phyloP scores from a whole-genome alignment of 2,888 invertebrate species.

The Idaea dimidiata region DNA sequence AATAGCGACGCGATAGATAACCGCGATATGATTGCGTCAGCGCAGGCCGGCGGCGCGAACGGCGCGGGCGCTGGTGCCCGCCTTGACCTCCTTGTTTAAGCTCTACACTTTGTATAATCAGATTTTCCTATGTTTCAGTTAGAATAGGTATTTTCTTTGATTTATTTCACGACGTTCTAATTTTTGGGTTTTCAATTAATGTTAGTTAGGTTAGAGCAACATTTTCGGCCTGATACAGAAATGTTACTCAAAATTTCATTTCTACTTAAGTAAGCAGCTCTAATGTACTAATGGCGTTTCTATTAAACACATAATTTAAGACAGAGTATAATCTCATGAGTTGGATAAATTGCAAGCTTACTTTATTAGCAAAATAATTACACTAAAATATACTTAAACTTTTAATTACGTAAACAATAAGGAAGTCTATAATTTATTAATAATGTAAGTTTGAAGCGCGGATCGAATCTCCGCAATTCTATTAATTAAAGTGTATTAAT shows the following conservation, averaged over 20 bases:
- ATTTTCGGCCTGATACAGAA: too few species aligned
- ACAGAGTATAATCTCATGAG: too few species aligned
- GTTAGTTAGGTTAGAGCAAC: not conserved
- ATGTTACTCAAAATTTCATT: too few species aligned
- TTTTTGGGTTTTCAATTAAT: not conserved
- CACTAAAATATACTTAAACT: not conserved
- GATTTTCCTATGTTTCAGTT: not conserved
- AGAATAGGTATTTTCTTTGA: not conserved
- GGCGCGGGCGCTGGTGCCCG: slow-evolving; percentile 22
- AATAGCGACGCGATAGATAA: not conserved
- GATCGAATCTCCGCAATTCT: not conserved
- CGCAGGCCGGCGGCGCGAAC: slow-evolving; percentile 32
- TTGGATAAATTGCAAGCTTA: not conserved
- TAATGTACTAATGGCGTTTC: too few species aligned
- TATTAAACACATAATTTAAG: not conserved
- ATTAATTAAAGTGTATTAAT: not conserved
- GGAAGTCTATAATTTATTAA: not conserved
- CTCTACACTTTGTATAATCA: not conserved
- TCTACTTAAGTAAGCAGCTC: too few species aligned
- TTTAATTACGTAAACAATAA: not conserved
- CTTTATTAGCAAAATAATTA: not conserved
- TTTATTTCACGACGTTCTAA: not conserved
- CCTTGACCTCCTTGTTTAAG: slow-evolving; percentile 66
- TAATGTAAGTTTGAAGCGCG: not conserved
- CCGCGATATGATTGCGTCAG: slow-evolving; percentile 54